phyloP scores from a whole-genome alignment of 1,140 invertebrate genomes.

The Halotydeus destructor region DNA sequence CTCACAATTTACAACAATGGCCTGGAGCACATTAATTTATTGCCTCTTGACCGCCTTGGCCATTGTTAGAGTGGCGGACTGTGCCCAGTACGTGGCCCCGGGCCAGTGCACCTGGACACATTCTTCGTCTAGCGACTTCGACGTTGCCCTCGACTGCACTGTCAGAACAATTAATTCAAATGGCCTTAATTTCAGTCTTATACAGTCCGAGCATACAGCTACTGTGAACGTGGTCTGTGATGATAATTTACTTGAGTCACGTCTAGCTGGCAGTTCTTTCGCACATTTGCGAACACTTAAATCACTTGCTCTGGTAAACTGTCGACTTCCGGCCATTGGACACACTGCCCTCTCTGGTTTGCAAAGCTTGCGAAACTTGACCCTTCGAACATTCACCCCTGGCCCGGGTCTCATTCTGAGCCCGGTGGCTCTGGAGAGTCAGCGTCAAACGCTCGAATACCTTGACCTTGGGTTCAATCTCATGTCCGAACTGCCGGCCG shows the following conservation, averaged over 20 bases:
- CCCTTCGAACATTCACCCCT: slow-evolving; percentile 16
- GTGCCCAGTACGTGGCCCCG: slow-evolving; percentile 13
- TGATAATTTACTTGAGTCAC: slow-evolving; percentile 44
- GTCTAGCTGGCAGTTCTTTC: slow-evolving; percentile 28
- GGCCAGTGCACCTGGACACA: slow-evolving; percentile 14
- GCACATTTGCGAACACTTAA: slow-evolving; percentile 15
- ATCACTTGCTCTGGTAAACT: slow-evolving; percentile 16
- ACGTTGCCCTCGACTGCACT: slow-evolving; percentile 49
- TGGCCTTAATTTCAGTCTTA: slow-evolving; percentile 64
- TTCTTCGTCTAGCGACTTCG: slow-evolving; percentile 8
- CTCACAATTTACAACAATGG: too few relatives aligned
- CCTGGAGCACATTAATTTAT: too few relatives aligned
- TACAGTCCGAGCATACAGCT: slow-evolving; percentile 56
- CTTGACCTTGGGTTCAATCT: slow-evolving; percentile 57
- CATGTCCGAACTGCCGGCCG: slow-evolving; percentile 47
- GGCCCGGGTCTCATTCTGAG: slow-evolving; percentile 53
- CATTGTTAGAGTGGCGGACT: too few relatives aligned
- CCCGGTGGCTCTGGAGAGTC: slow-evolving; percentile 41
- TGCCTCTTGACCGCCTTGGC: too few relatives aligned
- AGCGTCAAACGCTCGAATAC: slow-evolving; percentile 39
- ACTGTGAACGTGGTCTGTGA: slow-evolving; percentile 56
- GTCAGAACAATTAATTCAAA: slow-evolving; percentile 54
- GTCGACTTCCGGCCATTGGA: slow-evolving; percentile 16
- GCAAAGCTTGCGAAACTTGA: slow-evolving; percentile 17
- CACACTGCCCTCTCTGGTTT: slow-evolving; percentile 17